These are phyloP conservation scores for Pachliopta kotzebuea DNA, from an alignment of 2,888 invertebrate species.

Conservation along the genomic window DNA sequence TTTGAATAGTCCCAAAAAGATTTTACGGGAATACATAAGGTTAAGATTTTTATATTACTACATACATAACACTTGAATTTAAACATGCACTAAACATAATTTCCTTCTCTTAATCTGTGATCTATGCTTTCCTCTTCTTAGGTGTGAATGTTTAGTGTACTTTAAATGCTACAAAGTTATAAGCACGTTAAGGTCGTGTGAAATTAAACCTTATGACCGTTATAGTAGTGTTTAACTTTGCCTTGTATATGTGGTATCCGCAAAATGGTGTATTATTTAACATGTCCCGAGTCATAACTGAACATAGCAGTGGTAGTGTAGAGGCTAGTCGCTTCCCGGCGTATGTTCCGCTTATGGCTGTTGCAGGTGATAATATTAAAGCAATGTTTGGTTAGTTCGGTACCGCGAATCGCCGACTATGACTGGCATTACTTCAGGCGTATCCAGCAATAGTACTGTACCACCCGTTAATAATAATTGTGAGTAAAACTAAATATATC, in stretches of 20 bases:
- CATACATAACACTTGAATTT: conserved; percentile 12
- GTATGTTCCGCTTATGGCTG: conserved; percentile 69
- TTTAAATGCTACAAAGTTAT: background rate
- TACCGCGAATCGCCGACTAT: conserved; percentile 65
- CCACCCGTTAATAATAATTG: conserved; percentile 57
- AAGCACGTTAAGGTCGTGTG: background rate
- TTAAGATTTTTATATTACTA: background rate
- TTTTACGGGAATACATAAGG: too few species aligned
- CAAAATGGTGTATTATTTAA: background rate
- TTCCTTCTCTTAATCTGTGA: conserved; percentile 7
- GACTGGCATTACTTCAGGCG: conserved; percentile 45
- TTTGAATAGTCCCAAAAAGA: too few species aligned
- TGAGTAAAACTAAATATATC: conserved; percentile 46
- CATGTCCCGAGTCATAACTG: conserved; percentile 25
- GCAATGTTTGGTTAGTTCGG: conserved; percentile 79
- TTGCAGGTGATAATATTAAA: conserved; percentile 79
- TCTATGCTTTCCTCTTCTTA: conserved; percentile 30
- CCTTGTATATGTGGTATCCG: background rate
- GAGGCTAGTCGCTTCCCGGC: conserved; percentile 63
- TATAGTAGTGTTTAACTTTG: background rate
- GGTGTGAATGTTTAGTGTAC: conserved; percentile 19
- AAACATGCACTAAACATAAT: conserved; percentile 5
- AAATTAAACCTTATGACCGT: background rate
- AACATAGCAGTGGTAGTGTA: conserved; percentile 41
- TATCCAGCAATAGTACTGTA: conserved; percentile 52